Percentiles rank a stretch among this genome's conserved stretches.
Evolutionary conservation across 2,888 invertebrate species (phyloP).

Genomic region (Cerastoderma edule): DNA sequence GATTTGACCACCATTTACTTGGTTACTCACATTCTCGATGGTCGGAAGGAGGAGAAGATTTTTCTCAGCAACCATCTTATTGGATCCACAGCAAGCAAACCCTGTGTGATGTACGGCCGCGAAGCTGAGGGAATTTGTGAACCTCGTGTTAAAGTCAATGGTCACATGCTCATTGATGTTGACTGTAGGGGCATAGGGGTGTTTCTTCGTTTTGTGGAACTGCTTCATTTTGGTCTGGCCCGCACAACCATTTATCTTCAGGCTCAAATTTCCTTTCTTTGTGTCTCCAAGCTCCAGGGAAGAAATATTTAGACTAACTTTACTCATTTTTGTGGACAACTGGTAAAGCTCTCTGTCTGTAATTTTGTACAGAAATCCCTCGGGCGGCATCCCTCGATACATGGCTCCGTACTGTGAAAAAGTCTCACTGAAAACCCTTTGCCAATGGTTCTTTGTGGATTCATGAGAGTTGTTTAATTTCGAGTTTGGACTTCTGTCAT

Average conservation of each 20-base stretch:
- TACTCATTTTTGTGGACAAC: slow-evolving; percentile 64
- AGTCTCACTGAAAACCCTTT: slow-evolving; percentile 81
- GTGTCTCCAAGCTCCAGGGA: not conserved
- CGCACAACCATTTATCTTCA: not conserved
- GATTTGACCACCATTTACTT: no score
- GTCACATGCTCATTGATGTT: not conserved
- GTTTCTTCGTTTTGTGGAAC: not conserved
- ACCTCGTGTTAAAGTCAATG: slow-evolving; percentile 24
- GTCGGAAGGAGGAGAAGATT: slow-evolving; percentile 34
- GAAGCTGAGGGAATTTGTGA: slow-evolving; percentile 23
- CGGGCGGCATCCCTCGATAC: slow-evolving; percentile 84
- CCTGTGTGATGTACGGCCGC: slow-evolving; percentile 15
- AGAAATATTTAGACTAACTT: slow-evolving; percentile 39
- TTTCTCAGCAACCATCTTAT: slow-evolving; percentile 18
- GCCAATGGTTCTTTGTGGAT: slow-evolving; percentile 84
- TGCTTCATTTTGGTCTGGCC: not conserved
- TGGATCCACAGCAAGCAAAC: slow-evolving; percentile 33
- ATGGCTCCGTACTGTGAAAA: slow-evolving; percentile 84
- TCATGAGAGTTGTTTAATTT: slow-evolving; percentile 83
- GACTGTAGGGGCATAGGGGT: not conserved
- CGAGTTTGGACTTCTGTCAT: slow-evolving; percentile 83
- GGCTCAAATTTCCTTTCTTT: not conserved
- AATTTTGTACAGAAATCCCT: slow-evolving; percentile 81
- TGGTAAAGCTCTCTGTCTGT: slow-evolving; percentile 67
- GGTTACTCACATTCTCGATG: slow-evolving; percentile 23